Percentiles rank a stretch among this genome's conserved stretches.
phyloP scores from a whole-genome alignment of 92 coral and sea anemone species.

The Palythoa caribaeorum region DNA sequence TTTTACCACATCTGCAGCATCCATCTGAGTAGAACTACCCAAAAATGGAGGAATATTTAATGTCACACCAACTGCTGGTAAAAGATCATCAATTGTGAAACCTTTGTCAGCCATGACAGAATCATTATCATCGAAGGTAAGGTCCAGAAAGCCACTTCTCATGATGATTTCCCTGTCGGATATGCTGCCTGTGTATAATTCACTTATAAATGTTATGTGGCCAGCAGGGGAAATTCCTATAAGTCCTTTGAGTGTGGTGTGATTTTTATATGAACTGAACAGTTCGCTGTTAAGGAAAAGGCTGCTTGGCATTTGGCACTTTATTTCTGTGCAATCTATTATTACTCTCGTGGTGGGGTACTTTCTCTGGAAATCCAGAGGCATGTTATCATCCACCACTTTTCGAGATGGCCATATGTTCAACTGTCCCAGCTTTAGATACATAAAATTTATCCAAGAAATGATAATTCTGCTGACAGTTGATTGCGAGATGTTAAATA shows the following conservation, averaged over 20 bases:
- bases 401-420: constrained; percentile 51
- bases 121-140: constrained; percentile 46
- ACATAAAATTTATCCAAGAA: constrained; percentile 42
- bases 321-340: constrained; percentile 48
- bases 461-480: constrained; percentile 50
- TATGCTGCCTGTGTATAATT: constrained; percentile 51
- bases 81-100: constrained; percentile 50
- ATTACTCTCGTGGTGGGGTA: constrained; percentile 33
- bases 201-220: constrained; percentile 29
- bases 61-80: constrained; percentile 61
- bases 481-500: constrained; percentile 22
- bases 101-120: constrained; percentile 68
- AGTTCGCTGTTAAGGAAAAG: constrained; percentile 38
- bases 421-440: constrained; percentile 40
- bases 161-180: constrained; percentile 62
- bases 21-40: constrained; percentile 51
- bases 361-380: constrained; percentile 18
- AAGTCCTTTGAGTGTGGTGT: constrained; percentile 11
- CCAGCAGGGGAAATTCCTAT: constrained; percentile 28
- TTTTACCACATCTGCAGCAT: constrained; percentile 53
- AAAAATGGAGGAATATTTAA: constrained; percentile 58
- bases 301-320: constrained; percentile 41
- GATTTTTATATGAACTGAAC: constrained; percentile 14
- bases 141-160: constrained; percentile 53
- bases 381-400: constrained; percentile 46